Conservation (phyloP, 2,113 vertebrate species). For the Anguilla rostrata region DNA sequence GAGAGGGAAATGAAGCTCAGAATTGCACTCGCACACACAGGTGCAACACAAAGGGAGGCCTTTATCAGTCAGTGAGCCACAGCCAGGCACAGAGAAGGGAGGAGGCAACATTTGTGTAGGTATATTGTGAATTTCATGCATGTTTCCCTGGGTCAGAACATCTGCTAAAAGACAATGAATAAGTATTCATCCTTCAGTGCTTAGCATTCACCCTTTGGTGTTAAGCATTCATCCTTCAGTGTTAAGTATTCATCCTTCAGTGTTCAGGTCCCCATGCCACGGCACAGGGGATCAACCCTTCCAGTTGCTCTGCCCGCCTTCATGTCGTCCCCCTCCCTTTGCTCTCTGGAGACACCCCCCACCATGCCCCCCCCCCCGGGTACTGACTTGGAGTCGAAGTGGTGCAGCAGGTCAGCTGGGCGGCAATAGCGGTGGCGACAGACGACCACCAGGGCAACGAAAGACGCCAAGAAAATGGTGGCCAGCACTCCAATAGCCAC, state of each 20-base stretch:
- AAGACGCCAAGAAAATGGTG: constrained; percentile 93
- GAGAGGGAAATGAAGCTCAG: neutral
- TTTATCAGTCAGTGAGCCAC: neutral
- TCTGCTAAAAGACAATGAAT: neutral
- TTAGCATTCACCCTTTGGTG: no score
- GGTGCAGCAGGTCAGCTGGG: constrained; percentile 79
- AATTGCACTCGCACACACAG: neutral
- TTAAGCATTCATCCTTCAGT: no score
- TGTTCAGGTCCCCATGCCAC: no score
- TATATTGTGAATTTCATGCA: no score
- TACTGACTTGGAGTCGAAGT: constrained; percentile 89
- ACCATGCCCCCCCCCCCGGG: rapidly evolving
- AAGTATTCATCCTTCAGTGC: neutral
- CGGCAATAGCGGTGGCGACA: constrained; percentile 92
- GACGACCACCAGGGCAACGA: constrained; percentile 88
- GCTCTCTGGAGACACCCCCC: neutral
- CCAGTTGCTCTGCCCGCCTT: neutral
- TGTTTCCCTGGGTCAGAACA: neutral
- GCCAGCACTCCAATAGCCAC: constrained; percentile 92
- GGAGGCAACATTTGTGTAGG: neutral
- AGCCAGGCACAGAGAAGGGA: neutral
- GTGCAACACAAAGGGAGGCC: neutral
- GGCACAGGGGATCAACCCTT: neutral
- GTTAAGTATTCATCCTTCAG: no score
- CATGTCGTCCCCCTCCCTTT: neutral